Evolutionary conservation across 2,113 vertebrate genomes (phyloP), one percentile per base, ranked within the genome.

Genomic region (Trachemys scripta): DNA sequence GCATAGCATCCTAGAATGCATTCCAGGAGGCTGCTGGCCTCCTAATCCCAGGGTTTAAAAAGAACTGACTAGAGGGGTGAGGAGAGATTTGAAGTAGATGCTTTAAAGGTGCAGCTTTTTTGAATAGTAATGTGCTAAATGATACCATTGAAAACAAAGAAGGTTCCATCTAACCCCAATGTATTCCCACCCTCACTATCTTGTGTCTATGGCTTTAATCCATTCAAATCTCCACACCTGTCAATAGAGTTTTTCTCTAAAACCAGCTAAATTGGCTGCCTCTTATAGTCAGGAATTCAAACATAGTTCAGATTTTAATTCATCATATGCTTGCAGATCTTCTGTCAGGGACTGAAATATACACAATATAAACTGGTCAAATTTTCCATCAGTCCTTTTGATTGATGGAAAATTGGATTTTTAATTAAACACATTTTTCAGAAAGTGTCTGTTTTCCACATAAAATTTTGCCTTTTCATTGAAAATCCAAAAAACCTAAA

Each of bases 21-120:
- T 96, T 96, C 88, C 87, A 92, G 84, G 81, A 96, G 94, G 87
- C 65, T 91, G 38, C 50, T 78, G 87, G 82, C 76, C 51, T 85
- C 82, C 45, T 91, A 95, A 93, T 90, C 92, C n/a, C 42, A 81
- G 54, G 47, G 76, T 62, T 93, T 93, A 62, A 91, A 94, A 83
- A n/a, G 54, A 89, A 20, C 50, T 91, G 80, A 76, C 13, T 88
- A 22, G 51, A 78, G 31, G 76, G 35, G 35, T 79, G 49, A 89
- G 72, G 85, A 83, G 59, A 89, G 31, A 31, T 13, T 79, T 90
- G 78, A 92, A 88, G 78, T 91, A 82, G 51, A 24, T 9, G 14
- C 17, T 87, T 90, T 65, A 92, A 93, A 96, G n/a, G 51, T 79
- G 53, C 38, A 85, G 87, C 11, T 14, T 82, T 81, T 93, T 96